Evolutionary conservation across 2,113 vertebrate species (phyloP), one percentile per base, ranked within the genome.

Genomic region (Cyphomyrus discorhynchus): DNA sequence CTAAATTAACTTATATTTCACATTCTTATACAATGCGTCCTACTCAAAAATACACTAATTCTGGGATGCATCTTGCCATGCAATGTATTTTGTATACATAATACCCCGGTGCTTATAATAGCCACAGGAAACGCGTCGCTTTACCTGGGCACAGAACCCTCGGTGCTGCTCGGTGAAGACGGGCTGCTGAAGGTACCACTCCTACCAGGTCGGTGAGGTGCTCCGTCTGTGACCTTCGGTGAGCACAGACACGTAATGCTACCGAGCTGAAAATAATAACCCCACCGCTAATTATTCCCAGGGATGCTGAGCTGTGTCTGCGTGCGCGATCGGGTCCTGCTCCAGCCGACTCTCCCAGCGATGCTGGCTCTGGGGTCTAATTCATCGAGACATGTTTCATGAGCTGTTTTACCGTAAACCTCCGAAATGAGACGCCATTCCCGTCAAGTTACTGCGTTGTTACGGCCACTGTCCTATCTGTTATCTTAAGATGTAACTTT

Each of bases 331-430:
- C 74, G 13, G 74, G 74, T 42, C 31, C 5, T 7, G 35, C 35
- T 80, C 31, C 74, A 80, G 74, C 74, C 31, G 74, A 42, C 74
- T 80, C 74, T 42, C 31, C 74, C 74, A 80, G 74, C 13, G 74
- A 80, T 80, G 74, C 74, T 35, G 74, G 74, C 74, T 80, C 74
- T 70, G 62, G 62, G 62, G n/a, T 70, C 62, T 42, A 80, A 42
- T 80, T 80, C 74, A 80, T 39, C 31, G 13, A 80, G 74, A 80
- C 74, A 42, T 80, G 35, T 80, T 80, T 80, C 74, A 42, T 5
- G 74, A 80, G 74, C 74, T 80, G 35, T 42, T 80, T 80, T 80
- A 80, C 74, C 74, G 74, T 80, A 80, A 80, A 80, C 31, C 74
- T 42, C 74, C 74, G 74, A 80, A 80, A 80, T 42, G 74, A 42